These are phyloP conservation scores for Parapristionchus giblindavisi DNA, from an alignment of 2,888 invertebrate species.

Conservation along the genomic window DNA sequence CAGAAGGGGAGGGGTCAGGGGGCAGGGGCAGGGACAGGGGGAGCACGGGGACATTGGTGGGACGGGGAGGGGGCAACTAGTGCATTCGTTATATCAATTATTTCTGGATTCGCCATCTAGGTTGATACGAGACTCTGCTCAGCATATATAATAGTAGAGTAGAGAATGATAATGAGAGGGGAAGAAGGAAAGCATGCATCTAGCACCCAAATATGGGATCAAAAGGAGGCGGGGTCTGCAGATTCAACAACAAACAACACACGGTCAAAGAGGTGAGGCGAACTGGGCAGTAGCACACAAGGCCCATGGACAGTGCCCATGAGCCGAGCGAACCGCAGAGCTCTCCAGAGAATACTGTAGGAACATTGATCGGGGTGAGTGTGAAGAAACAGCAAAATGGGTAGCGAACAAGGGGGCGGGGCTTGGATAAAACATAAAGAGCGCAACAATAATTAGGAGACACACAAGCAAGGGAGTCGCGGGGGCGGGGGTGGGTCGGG, in stretches of 20 bases:
- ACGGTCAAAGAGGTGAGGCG: background rate
- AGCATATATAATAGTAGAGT: too few species aligned
- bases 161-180: slow-evolving; percentile 20
- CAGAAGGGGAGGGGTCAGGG: too few species aligned
- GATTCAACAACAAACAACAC: slow-evolving; percentile 23
- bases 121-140: too few species aligned
- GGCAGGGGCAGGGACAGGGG: slow-evolving; percentile 15
- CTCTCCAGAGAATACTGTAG: background rate
- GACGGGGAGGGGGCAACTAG: too few species aligned
- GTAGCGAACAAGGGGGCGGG: slow-evolving; percentile 6
- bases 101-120: too few species aligned
- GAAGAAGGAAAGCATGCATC: slow-evolving; percentile 11
- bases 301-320: slow-evolving; percentile 22
- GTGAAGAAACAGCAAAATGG: slow-evolving; percentile 13
- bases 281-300: background rate
- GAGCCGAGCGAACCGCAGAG: too few species aligned
- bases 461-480: background rate
- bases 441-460: slow-evolving; percentile 6
- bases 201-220: slow-evolving; percentile 32
- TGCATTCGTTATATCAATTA: slow-evolving; percentile 17
- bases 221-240: too few species aligned
- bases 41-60: too few species aligned
- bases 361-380: background rate
- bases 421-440: slow-evolving; percentile 15
- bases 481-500: background rate